These are phyloP conservation scores for Drosophila sp. DNA, from an alignment of 1,140 invertebrate genomes.

Conservation along the genomic window DNA sequence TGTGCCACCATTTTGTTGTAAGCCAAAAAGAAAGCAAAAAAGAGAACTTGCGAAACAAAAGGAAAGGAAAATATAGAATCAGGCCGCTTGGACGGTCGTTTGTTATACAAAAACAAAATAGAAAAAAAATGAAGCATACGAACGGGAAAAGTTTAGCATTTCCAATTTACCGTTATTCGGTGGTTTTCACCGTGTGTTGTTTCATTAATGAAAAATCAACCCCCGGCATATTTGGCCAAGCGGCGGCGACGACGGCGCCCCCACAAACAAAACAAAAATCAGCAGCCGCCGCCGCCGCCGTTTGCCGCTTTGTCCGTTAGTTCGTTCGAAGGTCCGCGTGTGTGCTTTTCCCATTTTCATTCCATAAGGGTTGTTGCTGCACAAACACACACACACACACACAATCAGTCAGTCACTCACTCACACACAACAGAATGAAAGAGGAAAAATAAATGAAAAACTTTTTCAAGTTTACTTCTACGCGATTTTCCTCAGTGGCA, in stretches of 20 bases:
- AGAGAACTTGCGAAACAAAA: constrained; percentile 20
- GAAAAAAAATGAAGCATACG: constrained; percentile 44
- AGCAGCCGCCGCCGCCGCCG: constrained; percentile 32
- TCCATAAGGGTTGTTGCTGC: constrained; percentile 45
- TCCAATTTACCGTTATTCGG: constrained; percentile 49
- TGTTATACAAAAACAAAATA: constrained; percentile 56
- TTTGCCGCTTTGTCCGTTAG: constrained; percentile 29
- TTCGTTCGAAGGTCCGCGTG: background rate
- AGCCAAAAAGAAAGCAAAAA: constrained; percentile 39
- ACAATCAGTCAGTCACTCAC: background rate
- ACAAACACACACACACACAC: constrained; percentile 9
- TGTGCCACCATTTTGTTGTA: constrained; percentile 68
- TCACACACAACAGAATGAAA: background rate
- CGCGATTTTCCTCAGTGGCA: constrained; percentile 55
- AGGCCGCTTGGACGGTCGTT: constrained; percentile 16
- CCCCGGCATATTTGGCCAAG: constrained; percentile 43
- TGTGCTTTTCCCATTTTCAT: constrained; percentile 36
- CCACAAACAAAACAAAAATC: constrained; percentile 77
- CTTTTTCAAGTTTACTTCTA: constrained; percentile 73
- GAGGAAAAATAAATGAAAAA: constrained; percentile 29
- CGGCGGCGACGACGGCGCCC: constrained; percentile 27
- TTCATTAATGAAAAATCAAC: constrained; percentile 79
- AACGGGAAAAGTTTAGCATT: constrained; percentile 61
- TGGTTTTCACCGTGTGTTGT: constrained; percentile 24
- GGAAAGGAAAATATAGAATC: constrained; percentile 31